These are phyloP conservation scores for Cerceris rybyensis DNA, from an alignment of 2,888 invertebrate genomes.

Conservation along the genomic window DNA sequence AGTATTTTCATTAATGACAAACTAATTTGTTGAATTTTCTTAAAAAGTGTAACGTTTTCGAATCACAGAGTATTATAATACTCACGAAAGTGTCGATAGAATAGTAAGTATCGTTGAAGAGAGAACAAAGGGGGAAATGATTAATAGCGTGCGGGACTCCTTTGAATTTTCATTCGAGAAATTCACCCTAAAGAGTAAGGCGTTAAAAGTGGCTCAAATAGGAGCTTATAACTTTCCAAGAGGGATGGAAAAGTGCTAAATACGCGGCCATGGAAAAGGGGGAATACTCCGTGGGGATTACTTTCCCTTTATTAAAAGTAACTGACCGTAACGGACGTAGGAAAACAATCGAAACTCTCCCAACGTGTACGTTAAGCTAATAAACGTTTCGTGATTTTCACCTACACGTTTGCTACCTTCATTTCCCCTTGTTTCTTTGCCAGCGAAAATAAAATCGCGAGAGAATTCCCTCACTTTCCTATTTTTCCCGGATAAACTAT, in stretches of 20 bases:
- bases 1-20: too few species aligned
- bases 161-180: neutral
- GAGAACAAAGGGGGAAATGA: neutral
- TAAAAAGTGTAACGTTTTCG: too few species aligned
- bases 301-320: constrained; percentile 37
- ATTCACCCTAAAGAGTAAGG: neutral
- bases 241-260: constrained; percentile 18
- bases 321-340: constrained; percentile 38
- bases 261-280: neutral
- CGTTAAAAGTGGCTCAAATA: constrained; percentile 22
- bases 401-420: neutral
- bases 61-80: too few species aligned
- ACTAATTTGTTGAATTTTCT: too few species aligned
- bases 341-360: neutral
- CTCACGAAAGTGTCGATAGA: too few species aligned
- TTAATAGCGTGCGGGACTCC: neutral
- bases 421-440: neutral
- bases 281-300: constrained; percentile 43
- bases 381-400: constrained; percentile 10
- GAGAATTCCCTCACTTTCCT: neutral
- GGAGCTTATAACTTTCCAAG: constrained; percentile 25
- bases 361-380: neutral
- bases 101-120: too few species aligned
- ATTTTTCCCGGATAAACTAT: too few species aligned
- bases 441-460: neutral